Evolutionary conservation across 1,140 invertebrate species (phyloP).

Genomic region (Caenorhabditis tropicalis): DNA sequence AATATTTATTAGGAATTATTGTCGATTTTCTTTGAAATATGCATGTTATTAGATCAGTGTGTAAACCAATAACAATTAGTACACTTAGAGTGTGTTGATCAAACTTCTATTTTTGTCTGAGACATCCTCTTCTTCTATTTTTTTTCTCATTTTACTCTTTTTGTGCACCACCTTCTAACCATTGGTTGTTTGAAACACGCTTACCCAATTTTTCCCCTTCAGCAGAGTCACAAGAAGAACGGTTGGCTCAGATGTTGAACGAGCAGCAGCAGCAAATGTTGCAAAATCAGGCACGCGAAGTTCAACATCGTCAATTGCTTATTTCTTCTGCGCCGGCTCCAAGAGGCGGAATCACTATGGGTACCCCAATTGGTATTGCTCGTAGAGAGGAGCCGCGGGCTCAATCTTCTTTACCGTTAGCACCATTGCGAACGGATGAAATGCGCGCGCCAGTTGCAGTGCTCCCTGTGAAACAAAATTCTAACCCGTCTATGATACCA

Average conservation of each 20-base stretch:
- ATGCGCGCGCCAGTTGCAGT: slow-evolving; percentile 14
- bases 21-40: no score
- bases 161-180: neutral
- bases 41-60: no score
- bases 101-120: neutral
- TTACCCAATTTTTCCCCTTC: neutral
- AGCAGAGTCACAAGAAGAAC: slow-evolving; percentile 16
- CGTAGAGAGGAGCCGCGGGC: neutral
- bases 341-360: neutral
- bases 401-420: neutral
- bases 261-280: slow-evolving; percentile 35
- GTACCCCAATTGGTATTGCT: slow-evolving; percentile 1
- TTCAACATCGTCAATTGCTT: slow-evolving; percentile 3
- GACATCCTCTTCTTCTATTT: neutral
- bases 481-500: slow-evolving; percentile 17
- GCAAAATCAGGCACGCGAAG: slow-evolving; percentile 37
- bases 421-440: neutral
- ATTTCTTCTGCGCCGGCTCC: neutral
- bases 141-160: neutral
- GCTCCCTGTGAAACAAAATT: slow-evolving; percentile 27
- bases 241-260: slow-evolving; percentile 34
- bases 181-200: neutral
- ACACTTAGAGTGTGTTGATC: neutral
- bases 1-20: neutral
- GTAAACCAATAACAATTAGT: neutral